Percentiles rank a stretch among this genome's conserved stretches.
Conservation (phyloP, 2,113 vertebrate genomes). For the Platanista minor region DNA sequence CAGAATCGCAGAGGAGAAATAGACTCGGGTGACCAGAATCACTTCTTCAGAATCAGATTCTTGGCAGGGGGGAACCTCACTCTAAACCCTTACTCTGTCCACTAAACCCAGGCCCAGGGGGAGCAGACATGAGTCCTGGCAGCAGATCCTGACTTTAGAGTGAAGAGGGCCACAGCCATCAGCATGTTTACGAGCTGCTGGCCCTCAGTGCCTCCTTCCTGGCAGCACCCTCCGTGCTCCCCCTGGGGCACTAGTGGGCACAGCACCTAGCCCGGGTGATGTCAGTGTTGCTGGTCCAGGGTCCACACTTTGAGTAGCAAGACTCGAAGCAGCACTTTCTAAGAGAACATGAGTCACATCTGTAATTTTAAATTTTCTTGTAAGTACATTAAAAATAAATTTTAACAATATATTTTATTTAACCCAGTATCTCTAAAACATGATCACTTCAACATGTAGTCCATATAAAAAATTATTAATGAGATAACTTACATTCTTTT, state of each 20-base stretch:
- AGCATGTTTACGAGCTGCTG: accelerated
- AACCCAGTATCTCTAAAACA: background rate
- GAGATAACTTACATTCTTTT: background rate
- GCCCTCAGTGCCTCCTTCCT: background rate
- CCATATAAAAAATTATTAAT: background rate
- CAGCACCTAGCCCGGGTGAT: background rate
- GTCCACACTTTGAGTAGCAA: background rate
- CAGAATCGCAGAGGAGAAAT: background rate
- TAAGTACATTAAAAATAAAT: background rate
- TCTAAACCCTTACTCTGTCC: background rate
- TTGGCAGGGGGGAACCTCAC: background rate
- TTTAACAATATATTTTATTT: background rate
- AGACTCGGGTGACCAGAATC: background rate
- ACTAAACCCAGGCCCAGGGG: background rate
- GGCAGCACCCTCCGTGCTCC: accelerated
- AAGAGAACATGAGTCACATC: background rate
- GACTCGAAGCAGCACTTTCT: background rate
- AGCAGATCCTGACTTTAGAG: background rate
- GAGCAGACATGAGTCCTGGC: background rate
- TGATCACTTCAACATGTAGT: background rate
- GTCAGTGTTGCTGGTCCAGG: accelerated
- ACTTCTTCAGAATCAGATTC: background rate
- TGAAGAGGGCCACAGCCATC: background rate
- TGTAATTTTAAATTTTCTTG: background rate
- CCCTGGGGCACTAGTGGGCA: background rate